Conservation (phyloP, 2,113 vertebrate genomes). For the Laticauda laticaudata region DNA sequence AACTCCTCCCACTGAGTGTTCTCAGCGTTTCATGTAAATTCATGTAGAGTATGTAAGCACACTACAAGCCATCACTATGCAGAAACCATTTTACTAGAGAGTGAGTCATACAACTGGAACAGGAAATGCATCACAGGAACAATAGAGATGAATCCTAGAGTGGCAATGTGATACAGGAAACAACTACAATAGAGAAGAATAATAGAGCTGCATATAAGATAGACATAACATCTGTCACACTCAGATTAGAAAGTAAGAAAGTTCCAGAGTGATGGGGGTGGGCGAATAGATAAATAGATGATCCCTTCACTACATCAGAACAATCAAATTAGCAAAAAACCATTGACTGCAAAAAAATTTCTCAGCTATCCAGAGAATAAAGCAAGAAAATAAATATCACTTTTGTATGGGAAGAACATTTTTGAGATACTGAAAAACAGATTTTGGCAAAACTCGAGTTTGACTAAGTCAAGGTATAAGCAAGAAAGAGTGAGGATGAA, state of each 20-base stretch:
- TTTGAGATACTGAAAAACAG: not conserved
- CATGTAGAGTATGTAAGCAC: too few species aligned
- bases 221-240: too few species aligned
- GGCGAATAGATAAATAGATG: not conserved
- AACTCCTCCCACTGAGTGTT: not conserved
- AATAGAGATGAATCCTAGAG: too few species aligned
- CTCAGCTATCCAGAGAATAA: not conserved
- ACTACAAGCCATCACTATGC: too few species aligned
- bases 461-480: not conserved
- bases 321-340: not conserved
- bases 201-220: too few species aligned
- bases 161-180: too few species aligned
- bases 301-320: not conserved
- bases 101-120: too few species aligned
- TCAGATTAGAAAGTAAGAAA: not conserved
- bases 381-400: not conserved
- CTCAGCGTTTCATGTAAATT: not conserved
- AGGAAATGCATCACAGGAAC: too few species aligned
- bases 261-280: not conserved
- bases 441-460: not conserved
- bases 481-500: not conserved
- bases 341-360: not conserved
- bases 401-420: not conserved
- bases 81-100: too few species aligned
- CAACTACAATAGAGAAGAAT: too few species aligned